A percentile compares a stretch with the other conserved stretches of the same genome.
Conservation (phyloP, 2,113 vertebrate genomes). For the Platycercus adscitus region DNA sequence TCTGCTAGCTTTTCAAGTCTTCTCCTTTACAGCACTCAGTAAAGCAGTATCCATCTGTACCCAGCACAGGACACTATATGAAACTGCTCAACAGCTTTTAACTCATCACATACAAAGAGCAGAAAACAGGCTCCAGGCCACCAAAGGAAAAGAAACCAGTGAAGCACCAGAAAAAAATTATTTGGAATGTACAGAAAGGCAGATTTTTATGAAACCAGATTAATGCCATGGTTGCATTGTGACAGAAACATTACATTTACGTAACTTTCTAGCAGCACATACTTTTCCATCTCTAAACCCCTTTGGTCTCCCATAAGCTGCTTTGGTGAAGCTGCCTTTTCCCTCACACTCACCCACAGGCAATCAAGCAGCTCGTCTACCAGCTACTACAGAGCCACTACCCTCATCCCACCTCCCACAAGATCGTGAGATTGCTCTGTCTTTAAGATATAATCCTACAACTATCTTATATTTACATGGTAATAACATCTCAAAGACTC, state of each 20-base stretch:
- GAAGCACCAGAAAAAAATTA: neutral
- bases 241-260: neutral
- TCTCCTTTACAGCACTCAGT: neutral
- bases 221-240: fast-evolving
- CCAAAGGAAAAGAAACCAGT: neutral
- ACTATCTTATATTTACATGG: neutral
- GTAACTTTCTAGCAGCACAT: neutral
- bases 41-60: neutral
- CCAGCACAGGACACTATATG: neutral
- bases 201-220: neutral
- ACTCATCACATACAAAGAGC: neutral
- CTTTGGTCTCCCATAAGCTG: neutral
- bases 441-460: neutral
- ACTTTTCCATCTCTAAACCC: neutral
- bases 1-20: neutral
- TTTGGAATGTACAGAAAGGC: fast-evolving
- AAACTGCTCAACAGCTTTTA: neutral
- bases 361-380: neutral
- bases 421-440: neutral
- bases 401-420: conserved; percentile 42
- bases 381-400: conserved; percentile 45
- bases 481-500: neutral
- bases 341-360: conserved; percentile 30
- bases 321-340: conserved; percentile 20
- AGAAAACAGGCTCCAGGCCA: neutral